Evolutionary conservation across 2,113 vertebrate species (phyloP), one percentile per base, ranked within the genome.

Genomic region (Tetrax tetrax): DNA sequence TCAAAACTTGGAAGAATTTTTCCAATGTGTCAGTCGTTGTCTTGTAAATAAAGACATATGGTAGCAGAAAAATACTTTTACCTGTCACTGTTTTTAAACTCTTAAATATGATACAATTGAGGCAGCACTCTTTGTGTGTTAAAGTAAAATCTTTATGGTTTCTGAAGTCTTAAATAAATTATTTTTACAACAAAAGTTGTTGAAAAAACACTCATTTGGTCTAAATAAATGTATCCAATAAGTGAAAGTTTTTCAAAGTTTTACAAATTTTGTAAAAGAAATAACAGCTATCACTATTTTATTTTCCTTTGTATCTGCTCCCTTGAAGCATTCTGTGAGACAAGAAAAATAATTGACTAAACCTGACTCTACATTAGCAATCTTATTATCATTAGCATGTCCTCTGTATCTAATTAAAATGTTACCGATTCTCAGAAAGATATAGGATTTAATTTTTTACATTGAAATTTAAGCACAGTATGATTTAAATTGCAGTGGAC

Each of bases 121-220:
- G 66, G 21, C 4, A 76, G 5, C 8, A 60, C 2, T 21, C 5
- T 60, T 79, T 18, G 6, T 16, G 48, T 0, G 0, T 50, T 74
- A 77, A 1, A 29, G 4, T 2, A 71, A 78, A 9, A n/a, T 14
- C 79, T 11, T 59, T 76, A 47, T 8, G 25, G 60, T 68, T 75
- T 92, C 16, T 60, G 37, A 83, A 72, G 23, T 3, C 9, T 59
- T 61, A 80, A 56, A 65, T 27, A 53, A 12, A 27, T 45, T 13
- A 31, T 47, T 88, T 85, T 79, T 68, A 15, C 1, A 43, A 35
- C 1, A 43, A 17, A 88, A 47, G 17, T 31, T 16, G 16, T 57
- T 57, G 12, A 38, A 75, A 79, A 72, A 53, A 10, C 60, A 25
- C 3, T 45, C 4, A 5, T 83, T 85, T 68, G 7, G 5, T 29